A percentile compares a stretch with the other conserved stretches of the same genome.
phyloP scores from a whole-genome alignment of 2,113 vertebrate genomes.

The Thymallus thymallus region DNA sequence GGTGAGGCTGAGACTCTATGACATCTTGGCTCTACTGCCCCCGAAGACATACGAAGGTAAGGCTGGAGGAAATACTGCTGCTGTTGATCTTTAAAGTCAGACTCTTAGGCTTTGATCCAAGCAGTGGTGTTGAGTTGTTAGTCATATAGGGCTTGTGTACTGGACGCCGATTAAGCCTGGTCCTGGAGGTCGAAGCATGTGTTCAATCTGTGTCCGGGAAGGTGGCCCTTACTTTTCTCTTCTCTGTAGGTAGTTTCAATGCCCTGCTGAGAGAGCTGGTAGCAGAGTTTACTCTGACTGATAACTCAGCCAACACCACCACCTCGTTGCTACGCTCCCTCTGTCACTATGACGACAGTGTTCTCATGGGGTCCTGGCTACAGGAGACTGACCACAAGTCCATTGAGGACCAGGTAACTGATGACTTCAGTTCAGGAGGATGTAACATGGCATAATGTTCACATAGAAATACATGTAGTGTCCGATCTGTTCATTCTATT shows the following conservation, averaged over 20 bases:
- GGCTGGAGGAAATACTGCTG: background rate
- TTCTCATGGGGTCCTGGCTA: slow-evolving; percentile 98
- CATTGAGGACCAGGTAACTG: slow-evolving; percentile 93
- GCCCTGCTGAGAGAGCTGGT: slow-evolving; percentile 93
- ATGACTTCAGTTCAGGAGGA: too few relatives aligned
- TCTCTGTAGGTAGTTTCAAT: slow-evolving; percentile 85
- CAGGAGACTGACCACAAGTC: slow-evolving; percentile 99
- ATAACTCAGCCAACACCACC: slow-evolving; percentile 97
- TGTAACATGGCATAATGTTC: too few relatives aligned
- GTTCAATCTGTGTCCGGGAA: too few relatives aligned
- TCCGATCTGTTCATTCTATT: too few relatives aligned
- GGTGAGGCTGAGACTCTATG: slow-evolving; percentile 95
- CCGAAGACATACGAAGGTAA: slow-evolving; percentile 98
- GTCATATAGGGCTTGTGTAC: too few relatives aligned
- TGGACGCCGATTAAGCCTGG: too few relatives aligned
- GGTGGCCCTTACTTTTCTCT: background rate
- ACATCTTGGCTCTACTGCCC: slow-evolving; percentile 95
- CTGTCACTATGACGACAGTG: slow-evolving; percentile 97
- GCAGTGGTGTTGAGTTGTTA: background rate
- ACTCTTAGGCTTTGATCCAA: too few relatives aligned
- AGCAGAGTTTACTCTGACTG: slow-evolving; percentile 96
- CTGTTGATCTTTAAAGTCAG: too few relatives aligned
- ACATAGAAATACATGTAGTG: too few relatives aligned
- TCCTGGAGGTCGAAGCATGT: too few relatives aligned
- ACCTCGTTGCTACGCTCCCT: slow-evolving; percentile 95